Conservation (phyloP, 2,888 invertebrate species). For the Brachynemurus nebulosus region DNA sequence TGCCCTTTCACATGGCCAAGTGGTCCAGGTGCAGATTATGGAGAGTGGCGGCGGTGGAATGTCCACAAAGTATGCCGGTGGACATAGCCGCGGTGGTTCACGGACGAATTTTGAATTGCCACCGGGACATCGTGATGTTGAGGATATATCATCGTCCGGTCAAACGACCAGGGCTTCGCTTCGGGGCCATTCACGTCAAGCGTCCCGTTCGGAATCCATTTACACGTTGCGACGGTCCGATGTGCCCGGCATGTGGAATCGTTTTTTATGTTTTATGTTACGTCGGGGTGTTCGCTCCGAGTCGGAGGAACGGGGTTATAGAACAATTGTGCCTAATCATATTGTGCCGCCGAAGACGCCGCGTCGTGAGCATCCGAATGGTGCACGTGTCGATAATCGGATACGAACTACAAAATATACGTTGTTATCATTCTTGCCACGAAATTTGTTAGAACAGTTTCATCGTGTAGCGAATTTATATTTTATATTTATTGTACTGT, state of each 20-base stretch:
- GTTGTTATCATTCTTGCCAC: conserved; percentile 81
- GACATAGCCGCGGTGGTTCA: conserved; percentile 70
- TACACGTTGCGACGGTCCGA: conserved; percentile 70
- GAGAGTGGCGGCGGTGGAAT: conserved; percentile 28
- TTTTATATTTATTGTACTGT: conserved; percentile 89
- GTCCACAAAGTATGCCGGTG: no score
- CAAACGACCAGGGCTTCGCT: conserved; percentile 35
- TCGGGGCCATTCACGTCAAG: conserved; percentile 70
- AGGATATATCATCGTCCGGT: conserved; percentile 24
- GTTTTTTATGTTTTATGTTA: conserved; percentile 46
- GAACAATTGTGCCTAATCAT: conserved; percentile 73
- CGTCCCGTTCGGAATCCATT: conserved; percentile 77
- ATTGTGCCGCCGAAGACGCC: conserved; percentile 70
- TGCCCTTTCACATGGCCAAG: conserved; percentile 78
- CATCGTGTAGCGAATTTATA: conserved; percentile 95
- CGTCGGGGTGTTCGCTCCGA: conserved; percentile 47
- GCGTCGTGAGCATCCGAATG: conserved; percentile 69
- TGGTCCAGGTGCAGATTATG: conserved; percentile 44
- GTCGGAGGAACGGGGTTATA: conserved; percentile 29
- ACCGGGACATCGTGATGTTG: conserved; percentile 64
- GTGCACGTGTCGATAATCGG: conserved; percentile 66
- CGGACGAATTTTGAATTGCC: conserved; percentile 83
- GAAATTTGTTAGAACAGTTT: conserved; percentile 94
- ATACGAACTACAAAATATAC: conserved; percentile 94
- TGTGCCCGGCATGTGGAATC: conserved; percentile 57